Evolutionary conservation across 2,888 invertebrate species (phyloP).

Genomic region (Diplazon laetatorius): DNA sequence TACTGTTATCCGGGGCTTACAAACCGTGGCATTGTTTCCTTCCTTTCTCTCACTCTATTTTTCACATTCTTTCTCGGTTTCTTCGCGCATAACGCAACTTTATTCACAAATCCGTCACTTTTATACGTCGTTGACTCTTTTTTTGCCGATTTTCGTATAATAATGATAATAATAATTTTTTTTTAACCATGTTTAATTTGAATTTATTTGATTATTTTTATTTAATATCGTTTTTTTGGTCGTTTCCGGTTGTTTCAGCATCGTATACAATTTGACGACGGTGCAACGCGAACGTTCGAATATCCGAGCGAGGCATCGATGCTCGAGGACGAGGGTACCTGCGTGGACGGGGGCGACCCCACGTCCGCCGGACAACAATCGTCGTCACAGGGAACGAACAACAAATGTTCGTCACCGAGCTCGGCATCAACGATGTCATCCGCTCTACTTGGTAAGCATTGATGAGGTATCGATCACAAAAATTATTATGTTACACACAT

Average conservation of each 20-base stretch:
- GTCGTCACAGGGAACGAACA: conserved; percentile 69
- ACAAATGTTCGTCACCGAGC: conserved; percentile 72
- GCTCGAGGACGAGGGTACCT: conserved; percentile 85
- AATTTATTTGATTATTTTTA: neutral
- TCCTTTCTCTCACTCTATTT: conserved; percentile 65
- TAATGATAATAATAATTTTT: too few relatives aligned
- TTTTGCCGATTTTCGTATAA: neutral
- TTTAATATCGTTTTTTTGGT: conserved; percentile 58
- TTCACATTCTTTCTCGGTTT: conserved; percentile 39
- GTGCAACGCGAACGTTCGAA: conserved; percentile 93
- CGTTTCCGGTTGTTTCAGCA: conserved; percentile 89
- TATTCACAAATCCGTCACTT: conserved; percentile 59
- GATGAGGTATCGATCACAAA: conserved; percentile 57
- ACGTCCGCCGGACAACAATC: conserved; percentile 76
- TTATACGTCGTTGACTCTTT: conserved; percentile 12
- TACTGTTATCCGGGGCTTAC: conserved; percentile 79
- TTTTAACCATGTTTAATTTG: too few relatives aligned
- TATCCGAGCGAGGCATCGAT: conserved; percentile 96
- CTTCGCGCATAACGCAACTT: conserved; percentile 35
- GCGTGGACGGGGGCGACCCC: conserved; percentile 77
- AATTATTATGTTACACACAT: neutral
- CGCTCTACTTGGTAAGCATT: conserved; percentile 78
- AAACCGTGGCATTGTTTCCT: conserved; percentile 74
- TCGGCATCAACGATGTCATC: conserved; percentile 74
- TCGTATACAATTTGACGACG: conserved; percentile 95